These are phyloP conservation scores for Tragelaphus scriptus DNA, from an alignment of 2,113 vertebrate species.

Conservation along the genomic window DNA sequence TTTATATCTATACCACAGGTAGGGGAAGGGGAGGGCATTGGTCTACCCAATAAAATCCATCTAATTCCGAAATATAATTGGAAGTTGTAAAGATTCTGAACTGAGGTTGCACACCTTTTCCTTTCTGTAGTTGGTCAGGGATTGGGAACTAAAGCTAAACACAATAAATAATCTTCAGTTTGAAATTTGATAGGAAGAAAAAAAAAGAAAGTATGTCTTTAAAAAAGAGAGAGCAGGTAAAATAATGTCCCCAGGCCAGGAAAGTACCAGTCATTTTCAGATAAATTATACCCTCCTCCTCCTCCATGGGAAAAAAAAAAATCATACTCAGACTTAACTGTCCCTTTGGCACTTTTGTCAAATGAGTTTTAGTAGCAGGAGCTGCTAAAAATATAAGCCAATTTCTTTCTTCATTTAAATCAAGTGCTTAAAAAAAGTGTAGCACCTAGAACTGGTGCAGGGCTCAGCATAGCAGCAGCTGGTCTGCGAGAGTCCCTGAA, in stretches of 20 bases:
- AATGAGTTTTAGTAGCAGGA: conserved; percentile 78
- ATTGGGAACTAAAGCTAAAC: conserved; percentile 29
- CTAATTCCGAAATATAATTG: neutral
- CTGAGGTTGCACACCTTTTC: neutral
- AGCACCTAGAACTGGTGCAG: conserved; percentile 48
- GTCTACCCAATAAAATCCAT: neutral
- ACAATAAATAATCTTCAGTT: conserved; percentile 51
- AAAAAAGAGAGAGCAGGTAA: conserved; percentile 41
- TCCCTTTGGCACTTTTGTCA: conserved; percentile 75
- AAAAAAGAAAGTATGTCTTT: conserved; percentile 18
- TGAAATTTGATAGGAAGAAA: conserved; percentile 46
- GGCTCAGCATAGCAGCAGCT: neutral
- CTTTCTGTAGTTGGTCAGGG: neutral
- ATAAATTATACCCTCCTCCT: conserved; percentile 73
- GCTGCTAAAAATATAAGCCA: conserved; percentile 74
- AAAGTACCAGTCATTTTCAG: conserved; percentile 75
- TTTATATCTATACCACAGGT: neutral
- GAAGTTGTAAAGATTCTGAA: neutral
- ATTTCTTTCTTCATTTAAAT: conserved; percentile 71
- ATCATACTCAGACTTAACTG: conserved; percentile 70
- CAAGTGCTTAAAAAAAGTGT: conserved; percentile 66
- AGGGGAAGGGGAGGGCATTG: neutral
- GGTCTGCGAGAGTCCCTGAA: neutral
- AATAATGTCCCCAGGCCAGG: conserved; percentile 68
- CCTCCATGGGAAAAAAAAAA: conserved; percentile 70